Evolutionary conservation across 1,140 invertebrate genomes (phyloP).

Genomic region (Delia radicum): DNA sequence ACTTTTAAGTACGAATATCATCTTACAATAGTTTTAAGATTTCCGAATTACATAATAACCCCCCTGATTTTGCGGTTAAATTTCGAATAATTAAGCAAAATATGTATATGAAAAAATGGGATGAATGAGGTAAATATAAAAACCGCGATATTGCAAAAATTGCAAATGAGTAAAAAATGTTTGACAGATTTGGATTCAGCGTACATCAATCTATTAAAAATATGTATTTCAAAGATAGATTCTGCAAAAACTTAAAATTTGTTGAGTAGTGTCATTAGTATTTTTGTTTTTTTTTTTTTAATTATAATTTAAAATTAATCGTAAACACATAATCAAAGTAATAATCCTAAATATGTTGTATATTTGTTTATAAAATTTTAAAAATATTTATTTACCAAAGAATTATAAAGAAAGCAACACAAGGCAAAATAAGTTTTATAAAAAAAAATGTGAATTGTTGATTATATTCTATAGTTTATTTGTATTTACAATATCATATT

Average conservation of each 20-base stretch:
- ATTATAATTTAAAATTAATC: background rate
- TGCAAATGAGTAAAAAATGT: too few species aligned
- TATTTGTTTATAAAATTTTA: background rate
- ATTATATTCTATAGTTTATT: background rate
- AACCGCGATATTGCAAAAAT: too few species aligned
- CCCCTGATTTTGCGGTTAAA: too few species aligned
- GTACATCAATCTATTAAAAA: background rate
- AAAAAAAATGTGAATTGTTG: background rate
- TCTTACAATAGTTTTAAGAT: too few species aligned
- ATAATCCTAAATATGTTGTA: background rate
- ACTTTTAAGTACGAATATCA: too few species aligned
- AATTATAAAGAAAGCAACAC: background rate
- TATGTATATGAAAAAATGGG: too few species aligned
- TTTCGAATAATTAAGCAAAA: too few species aligned
- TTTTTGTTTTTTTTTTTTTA: background rate
- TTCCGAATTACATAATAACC: too few species aligned
- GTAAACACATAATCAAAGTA: background rate
- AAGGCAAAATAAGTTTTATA: background rate
- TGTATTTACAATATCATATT: background rate
- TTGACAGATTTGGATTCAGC: too few species aligned
- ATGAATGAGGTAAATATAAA: too few species aligned
- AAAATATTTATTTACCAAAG: constrained; percentile 2
- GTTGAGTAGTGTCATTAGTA: background rate
- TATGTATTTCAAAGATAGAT: too few species aligned
- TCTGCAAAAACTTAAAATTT: too few species aligned